Percentiles rank a stretch among this genome's conserved stretches.
Conservation (phyloP, 2,113 vertebrate species). For the Bombycilla garrulus region DNA sequence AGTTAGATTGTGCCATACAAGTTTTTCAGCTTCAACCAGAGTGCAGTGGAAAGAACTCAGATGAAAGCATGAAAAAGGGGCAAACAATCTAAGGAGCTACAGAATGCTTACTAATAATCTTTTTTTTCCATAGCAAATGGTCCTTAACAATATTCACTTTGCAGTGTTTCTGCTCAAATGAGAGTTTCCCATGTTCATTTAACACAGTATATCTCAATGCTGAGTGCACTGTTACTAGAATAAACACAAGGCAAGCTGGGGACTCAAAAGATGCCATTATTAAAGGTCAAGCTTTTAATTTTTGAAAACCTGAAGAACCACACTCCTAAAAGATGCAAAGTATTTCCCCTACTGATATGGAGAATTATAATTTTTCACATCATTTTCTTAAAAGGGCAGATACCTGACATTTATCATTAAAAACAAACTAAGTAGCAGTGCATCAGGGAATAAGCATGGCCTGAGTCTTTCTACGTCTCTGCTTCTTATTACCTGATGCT, state of each 20-base stretch:
- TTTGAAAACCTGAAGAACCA: neutral
- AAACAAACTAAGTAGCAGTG: neutral
- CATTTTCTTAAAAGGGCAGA: neutral
- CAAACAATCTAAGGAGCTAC: neutral
- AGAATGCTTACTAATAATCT: conserved; percentile 10
- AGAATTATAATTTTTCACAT: neutral
- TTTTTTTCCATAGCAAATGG: neutral
- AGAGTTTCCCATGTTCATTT: conserved; percentile 32
- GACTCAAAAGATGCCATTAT: neutral
- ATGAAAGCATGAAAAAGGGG: neutral
- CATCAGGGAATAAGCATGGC: neutral
- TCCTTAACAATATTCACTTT: conserved; percentile 37
- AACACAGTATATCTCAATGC: conserved; percentile 6
- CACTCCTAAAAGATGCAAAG: neutral
- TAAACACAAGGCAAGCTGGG: neutral
- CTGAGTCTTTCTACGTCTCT: neutral
- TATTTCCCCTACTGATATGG: neutral
- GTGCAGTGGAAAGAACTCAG: conserved; percentile 15
- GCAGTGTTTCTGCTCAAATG: conserved; percentile 34
- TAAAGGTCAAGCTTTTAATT: conserved; percentile 14
- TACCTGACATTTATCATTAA: neutral
- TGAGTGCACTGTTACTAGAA: neutral
- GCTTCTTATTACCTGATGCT: neutral
- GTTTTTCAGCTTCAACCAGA: conserved; percentile 2
- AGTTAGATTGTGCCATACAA: neutral